Evolutionary conservation across 35 echinoderm and acorn worm species (phyloP).

Genomic region (Holothuria glaberrima): DNA sequence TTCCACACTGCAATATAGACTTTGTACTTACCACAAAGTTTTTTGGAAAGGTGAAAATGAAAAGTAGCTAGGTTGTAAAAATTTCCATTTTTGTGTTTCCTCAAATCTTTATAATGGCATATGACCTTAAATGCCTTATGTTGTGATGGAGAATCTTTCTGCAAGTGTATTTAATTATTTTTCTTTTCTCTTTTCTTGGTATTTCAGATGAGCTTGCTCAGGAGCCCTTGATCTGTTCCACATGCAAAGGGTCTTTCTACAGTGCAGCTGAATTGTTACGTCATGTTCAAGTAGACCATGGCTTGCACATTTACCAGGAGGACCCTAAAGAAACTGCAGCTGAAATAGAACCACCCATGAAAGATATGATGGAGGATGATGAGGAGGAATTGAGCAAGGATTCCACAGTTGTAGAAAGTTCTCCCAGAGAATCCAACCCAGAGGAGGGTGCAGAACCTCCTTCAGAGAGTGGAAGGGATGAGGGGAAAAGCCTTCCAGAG

Average conservation of each 20-base stretch:
- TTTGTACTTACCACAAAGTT: no score
- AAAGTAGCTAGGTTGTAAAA: no score
- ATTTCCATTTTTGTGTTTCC: not conserved
- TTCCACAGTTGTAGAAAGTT: slow-evolving; percentile 3
- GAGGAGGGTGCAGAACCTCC: not conserved
- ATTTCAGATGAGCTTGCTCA: slow-evolving; percentile 56
- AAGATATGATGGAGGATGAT: slow-evolving; percentile 31
- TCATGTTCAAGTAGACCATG: slow-evolving; percentile 92
- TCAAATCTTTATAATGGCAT: not conserved
- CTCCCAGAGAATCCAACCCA: not conserved
- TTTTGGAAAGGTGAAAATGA: no score
- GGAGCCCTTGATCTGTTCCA: slow-evolving; percentile 85
- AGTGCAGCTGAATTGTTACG: slow-evolving; percentile 78
- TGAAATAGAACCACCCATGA: slow-evolving; percentile 12
- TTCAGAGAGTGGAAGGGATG: slow-evolving; percentile 8
- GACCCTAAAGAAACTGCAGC: slow-evolving; percentile 47
- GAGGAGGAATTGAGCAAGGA: slow-evolving; percentile 23
- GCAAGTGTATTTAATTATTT: no score
- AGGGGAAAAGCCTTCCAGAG: slow-evolving; percentile 16
- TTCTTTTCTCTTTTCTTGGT: slow-evolving; percentile 50
- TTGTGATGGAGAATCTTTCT: not conserved
- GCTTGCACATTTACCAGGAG: slow-evolving; percentile 91
- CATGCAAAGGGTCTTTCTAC: slow-evolving; percentile 85
- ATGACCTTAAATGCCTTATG: not conserved
- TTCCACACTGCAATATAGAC: no score